A percentile compares a stretch with the other conserved stretches of the same genome.
phyloP scores from a whole-genome alignment of 64 coral and sea anemone genomes.

The Montipora sp. region DNA sequence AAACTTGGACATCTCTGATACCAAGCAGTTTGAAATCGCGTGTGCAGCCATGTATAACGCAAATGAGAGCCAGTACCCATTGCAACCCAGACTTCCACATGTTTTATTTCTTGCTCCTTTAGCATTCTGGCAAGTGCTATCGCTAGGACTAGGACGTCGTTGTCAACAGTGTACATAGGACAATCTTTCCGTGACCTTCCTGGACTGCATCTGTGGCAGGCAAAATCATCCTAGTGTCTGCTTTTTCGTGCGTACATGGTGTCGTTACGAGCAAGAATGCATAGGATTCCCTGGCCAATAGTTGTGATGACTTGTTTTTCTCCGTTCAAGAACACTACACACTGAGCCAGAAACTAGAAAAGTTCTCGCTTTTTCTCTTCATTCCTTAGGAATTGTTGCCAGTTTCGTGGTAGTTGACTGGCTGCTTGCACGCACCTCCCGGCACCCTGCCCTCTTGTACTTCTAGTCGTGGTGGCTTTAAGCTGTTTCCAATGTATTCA shows the following conservation, averaged over 20 bases:
- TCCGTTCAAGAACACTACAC: neutral
- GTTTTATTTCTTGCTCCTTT: neutral
- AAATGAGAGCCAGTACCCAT: too few species aligned
- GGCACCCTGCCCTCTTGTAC: slow-evolving; percentile 48
- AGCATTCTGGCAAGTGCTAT: neutral
- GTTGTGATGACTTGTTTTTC: slow-evolving; percentile 64
- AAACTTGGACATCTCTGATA: neutral
- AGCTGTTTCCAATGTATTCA: slow-evolving; percentile 61
- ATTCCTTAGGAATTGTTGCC: slow-evolving; percentile 52
- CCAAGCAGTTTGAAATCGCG: slow-evolving; percentile 26
- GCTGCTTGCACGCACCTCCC: too few species aligned
- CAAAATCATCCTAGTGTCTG: neutral
- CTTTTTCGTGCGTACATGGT: slow-evolving; percentile 58
- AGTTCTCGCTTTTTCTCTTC: slow-evolving; percentile 44
- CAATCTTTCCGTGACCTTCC: neutral
- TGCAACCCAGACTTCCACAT: neutral
- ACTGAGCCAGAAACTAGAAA: slow-evolving; percentile 20
- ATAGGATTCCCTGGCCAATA: slow-evolving; percentile 17
- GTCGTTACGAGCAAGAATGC: slow-evolving; percentile 4
- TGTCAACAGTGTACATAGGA: slow-evolving; percentile 51
- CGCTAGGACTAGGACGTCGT: slow-evolving; percentile 43
- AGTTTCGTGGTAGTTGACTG: slow-evolving; percentile 58
- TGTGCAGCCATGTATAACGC: slow-evolving; percentile 28
- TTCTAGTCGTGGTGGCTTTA: too few species aligned
- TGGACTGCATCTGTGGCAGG: too few species aligned